These are phyloP conservation scores for Notothenia rossii DNA, from an alignment of 2,113 vertebrate species.

Conservation along the genomic window DNA sequence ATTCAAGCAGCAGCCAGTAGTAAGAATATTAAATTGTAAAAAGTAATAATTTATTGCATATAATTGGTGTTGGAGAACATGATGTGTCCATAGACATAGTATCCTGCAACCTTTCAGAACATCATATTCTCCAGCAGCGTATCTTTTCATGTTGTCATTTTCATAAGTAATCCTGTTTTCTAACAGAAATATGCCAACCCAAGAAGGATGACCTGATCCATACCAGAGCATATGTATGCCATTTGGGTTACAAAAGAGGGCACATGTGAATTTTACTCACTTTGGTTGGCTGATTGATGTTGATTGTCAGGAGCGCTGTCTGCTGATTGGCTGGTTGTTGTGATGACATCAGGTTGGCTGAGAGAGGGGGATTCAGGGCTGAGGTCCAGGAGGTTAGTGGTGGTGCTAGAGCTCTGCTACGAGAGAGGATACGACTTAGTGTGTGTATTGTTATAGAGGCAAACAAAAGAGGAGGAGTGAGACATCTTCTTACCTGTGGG, in stretches of 20 bases:
- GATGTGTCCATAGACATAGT: not conserved
- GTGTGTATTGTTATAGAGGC: no score
- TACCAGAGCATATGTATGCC: not conserved
- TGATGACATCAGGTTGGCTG: constrained; percentile 75
- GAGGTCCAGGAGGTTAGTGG: constrained; percentile 82
- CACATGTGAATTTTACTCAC: constrained; percentile 73
- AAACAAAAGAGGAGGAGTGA: not conserved
- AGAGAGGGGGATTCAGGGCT: constrained; percentile 65
- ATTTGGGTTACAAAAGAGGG: not conserved
- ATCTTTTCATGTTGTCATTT: not conserved
- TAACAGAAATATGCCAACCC: not conserved
- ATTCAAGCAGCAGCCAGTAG: no score
- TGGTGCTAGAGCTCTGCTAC: constrained; percentile 46
- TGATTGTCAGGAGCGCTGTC: constrained; percentile 76
- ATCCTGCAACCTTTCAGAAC: not conserved
- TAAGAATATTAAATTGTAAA: no score
- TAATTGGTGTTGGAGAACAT: no score
- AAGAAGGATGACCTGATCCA: not conserved
- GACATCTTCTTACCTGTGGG: constrained; percentile 66
- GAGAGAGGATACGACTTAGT: not conserved
- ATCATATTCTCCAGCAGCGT: not conserved
- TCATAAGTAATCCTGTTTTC: not conserved
- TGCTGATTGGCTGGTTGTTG: constrained; percentile 69
- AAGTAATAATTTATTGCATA: no score
- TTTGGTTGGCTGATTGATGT: constrained; percentile 80